phyloP scores from a whole-genome alignment of 2,113 vertebrate genomes.

The Phalacrocorax carbo region DNA sequence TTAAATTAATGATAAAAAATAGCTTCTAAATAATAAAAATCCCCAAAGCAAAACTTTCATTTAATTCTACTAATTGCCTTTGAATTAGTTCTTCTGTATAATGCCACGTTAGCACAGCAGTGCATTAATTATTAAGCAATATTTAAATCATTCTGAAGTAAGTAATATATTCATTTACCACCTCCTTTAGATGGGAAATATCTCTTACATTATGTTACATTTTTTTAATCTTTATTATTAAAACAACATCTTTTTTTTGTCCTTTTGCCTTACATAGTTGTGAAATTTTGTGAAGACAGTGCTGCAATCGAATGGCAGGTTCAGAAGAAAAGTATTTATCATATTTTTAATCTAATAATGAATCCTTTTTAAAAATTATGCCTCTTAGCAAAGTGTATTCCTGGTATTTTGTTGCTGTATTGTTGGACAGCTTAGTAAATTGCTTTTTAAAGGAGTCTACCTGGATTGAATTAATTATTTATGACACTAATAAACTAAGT shows the following conservation, averaged over 20 bases:
- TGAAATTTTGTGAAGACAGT: not conserved
- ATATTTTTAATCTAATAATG: not conserved
- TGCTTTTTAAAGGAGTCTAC: not conserved
- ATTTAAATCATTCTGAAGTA: conserved; percentile 54
- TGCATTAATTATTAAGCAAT: conserved; percentile 52
- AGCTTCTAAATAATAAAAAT: conserved; percentile 61
- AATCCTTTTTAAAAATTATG: not conserved
- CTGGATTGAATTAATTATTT: conserved; percentile 30
- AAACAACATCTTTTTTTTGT: not conserved
- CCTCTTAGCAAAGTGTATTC: not conserved
- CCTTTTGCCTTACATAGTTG: not conserved
- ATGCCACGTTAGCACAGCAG: not conserved
- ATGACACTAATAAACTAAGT: conserved; percentile 16
- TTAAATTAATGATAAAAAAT: conserved; percentile 57
- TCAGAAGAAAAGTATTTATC: not conserved
- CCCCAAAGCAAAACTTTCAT: conserved; percentile 59
- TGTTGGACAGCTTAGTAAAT: not conserved
- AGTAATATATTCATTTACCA: not conserved
- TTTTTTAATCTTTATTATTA: not conserved
- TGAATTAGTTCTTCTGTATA: conserved; percentile 45
- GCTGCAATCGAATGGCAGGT: not conserved
- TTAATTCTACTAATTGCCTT: conserved; percentile 54
- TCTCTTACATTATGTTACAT: not conserved
- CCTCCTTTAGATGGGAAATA: not conserved
- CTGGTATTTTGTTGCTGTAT: not conserved